These are phyloP conservation scores for Brachyistius frenatus DNA, from an alignment of 2,113 vertebrate genomes.

Conservation along the genomic window DNA sequence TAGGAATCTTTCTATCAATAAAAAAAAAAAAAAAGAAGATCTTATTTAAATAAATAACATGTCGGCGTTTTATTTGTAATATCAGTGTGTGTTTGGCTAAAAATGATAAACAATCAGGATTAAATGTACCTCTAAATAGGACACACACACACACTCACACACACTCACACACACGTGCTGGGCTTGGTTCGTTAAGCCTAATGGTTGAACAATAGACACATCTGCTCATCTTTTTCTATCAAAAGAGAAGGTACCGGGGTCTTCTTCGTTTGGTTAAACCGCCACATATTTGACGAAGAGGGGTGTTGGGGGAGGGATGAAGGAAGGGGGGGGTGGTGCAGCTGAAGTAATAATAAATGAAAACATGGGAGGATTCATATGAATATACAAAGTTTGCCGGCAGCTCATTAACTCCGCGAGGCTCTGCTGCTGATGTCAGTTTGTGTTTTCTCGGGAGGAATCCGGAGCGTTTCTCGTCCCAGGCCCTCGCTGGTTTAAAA, in stretches of 20 bases:
- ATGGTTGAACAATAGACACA: constrained; percentile 92
- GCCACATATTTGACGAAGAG: constrained; percentile 65
- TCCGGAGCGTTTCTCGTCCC: constrained; percentile 2
- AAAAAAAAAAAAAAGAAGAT: constrained; percentile 39
- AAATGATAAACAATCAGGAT: constrained; percentile 21
- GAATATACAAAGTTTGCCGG: constrained; percentile 14
- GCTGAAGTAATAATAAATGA: constrained; percentile 30
- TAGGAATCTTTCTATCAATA: background rate
- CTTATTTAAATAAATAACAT: background rate
- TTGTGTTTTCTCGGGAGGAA: background rate
- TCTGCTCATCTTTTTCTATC: constrained; percentile 86
- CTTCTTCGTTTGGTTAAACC: constrained; percentile 77
- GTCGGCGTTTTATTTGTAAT: background rate
- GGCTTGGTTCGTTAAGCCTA: constrained; percentile 91
- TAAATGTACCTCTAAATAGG: constrained; percentile 44
- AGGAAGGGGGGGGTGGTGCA: constrained; percentile 24
- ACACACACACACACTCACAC: constrained; percentile 35
- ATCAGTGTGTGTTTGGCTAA: background rate
- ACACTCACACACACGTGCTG: constrained; percentile 66
- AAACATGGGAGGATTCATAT: background rate
- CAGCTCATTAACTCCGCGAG: background rate
- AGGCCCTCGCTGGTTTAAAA: constrained; percentile 53
- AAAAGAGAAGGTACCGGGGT: constrained; percentile 74
- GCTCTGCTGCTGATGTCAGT: background rate
- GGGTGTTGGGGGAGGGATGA: background rate